Percentiles rank a stretch among this genome's conserved stretches.
Conservation (phyloP, 2,113 vertebrate genomes). For the Mirza zaza region DNA sequence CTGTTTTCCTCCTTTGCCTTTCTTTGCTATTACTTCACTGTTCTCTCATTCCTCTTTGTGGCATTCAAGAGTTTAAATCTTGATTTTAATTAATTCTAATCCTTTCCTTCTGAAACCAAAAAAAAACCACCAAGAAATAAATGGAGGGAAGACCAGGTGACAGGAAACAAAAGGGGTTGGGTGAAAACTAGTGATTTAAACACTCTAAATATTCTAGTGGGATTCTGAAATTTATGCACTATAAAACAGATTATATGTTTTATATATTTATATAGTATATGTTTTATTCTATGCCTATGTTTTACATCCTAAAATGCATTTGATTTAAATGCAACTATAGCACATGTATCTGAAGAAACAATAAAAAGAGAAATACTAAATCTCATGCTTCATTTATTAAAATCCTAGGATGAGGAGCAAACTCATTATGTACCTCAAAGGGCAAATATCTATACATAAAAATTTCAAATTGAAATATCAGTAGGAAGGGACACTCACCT, state of each 20-base stretch:
- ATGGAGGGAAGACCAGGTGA: neutral
- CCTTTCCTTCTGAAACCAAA: neutral
- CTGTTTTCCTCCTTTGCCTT: neutral
- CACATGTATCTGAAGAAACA: slow-evolving; percentile 1
- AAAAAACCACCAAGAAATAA: neutral
- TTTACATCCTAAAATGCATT: neutral
- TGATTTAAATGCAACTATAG: neutral
- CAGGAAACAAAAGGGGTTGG: neutral
- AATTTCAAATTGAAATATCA: neutral
- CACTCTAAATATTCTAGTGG: neutral
- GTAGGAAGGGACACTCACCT: slow-evolving; percentile 24
- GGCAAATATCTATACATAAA: neutral
- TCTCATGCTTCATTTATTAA: neutral
- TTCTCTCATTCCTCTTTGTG: neutral
- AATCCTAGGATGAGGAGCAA: neutral
- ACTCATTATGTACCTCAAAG: neutral
- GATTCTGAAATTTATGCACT: neutral
- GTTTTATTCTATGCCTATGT: neutral
- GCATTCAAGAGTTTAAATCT: neutral
- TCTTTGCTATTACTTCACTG: neutral
- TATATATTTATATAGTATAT: neutral
- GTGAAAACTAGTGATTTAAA: neutral
- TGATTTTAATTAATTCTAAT: neutral
- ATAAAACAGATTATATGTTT: neutral
- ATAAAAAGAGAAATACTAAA: neutral